Conservation (phyloP, 2,113 vertebrate species). For the Patagioenas fasciata region DNA sequence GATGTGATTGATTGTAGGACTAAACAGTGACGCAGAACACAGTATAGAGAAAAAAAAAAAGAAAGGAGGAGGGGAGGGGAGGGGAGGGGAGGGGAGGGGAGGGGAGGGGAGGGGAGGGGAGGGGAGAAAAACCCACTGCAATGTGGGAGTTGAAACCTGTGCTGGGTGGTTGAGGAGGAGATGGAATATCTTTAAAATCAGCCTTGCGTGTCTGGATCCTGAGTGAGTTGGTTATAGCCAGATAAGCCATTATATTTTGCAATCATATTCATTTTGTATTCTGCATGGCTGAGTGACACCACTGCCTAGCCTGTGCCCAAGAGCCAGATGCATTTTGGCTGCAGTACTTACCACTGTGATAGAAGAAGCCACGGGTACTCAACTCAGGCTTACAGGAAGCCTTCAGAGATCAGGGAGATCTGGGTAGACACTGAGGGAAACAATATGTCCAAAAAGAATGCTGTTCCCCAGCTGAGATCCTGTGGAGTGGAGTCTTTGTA, state of each 20-base stretch:
- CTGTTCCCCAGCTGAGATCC: fast-evolving
- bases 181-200: not conserved
- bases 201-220: not conserved
- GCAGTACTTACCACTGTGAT: no score
- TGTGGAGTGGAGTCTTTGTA: not conserved
- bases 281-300: not conserved
- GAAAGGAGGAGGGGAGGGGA: no score
- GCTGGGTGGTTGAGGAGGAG: not conserved
- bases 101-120: not conserved
- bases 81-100: not conserved
- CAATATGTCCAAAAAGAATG: not conserved
- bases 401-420: not conserved
- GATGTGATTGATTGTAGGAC: not conserved
- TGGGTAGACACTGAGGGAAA: not conserved
- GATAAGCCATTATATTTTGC: not conserved
- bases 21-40: not conserved
- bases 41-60: no score
- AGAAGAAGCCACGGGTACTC: not conserved
- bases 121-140: not conserved
- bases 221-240: not conserved
- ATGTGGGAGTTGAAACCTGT: not conserved
- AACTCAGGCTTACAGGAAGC: not conserved
- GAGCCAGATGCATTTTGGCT: not conserved
- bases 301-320: not conserved
- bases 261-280: not conserved